These are phyloP conservation scores for Saccostrea echinata DNA, from an alignment of 1,140 invertebrate species.

Conservation along the genomic window DNA sequence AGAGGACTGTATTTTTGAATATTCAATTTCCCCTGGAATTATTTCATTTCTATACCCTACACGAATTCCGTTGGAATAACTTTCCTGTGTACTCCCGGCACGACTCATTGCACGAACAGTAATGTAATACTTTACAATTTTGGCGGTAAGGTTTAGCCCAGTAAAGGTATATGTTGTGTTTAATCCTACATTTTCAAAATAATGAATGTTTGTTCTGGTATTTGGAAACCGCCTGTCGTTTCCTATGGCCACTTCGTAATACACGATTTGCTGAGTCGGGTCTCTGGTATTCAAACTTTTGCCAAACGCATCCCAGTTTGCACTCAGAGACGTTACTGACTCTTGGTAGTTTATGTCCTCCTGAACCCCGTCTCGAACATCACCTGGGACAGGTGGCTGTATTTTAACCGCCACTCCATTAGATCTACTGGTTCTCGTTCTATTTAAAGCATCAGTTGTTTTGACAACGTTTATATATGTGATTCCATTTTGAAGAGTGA, in stretches of 20 bases:
- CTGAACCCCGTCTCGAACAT: constrained; percentile 60
- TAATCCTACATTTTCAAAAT: constrained; percentile 62
- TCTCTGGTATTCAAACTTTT: constrained; percentile 42
- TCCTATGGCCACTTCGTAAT: constrained; percentile 66
- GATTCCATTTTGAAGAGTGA: constrained; percentile 57
- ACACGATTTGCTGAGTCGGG: constrained; percentile 58
- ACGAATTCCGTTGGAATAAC: constrained; percentile 62
- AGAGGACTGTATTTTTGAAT: constrained; percentile 45
- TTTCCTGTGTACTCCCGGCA: constrained; percentile 64
- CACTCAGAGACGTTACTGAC: constrained; percentile 50
- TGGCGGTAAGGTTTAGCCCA: constrained; percentile 61
- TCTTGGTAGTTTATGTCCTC: constrained; percentile 63
- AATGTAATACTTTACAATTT: constrained; percentile 62
- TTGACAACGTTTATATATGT: constrained; percentile 58
- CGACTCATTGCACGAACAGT: constrained; percentile 62
- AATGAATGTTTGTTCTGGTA: constrained; percentile 56
- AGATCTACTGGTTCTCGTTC: constrained; percentile 55
- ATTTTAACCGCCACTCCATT: constrained; percentile 64
- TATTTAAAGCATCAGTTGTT: constrained; percentile 60
- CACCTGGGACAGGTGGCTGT: constrained; percentile 55
- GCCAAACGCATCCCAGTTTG: constrained; percentile 66
- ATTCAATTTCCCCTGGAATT: constrained; percentile 53
- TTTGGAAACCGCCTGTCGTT: constrained; percentile 56
- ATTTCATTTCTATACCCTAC: constrained; percentile 60
- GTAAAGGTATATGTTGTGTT: constrained; percentile 57